A percentile compares a stretch with the other conserved stretches of the same genome.
These are phyloP conservation scores for Pseudochaenichthys georgianus DNA, from an alignment of 2,797 vertebrate genomes.

Conservation along the genomic window DNA sequence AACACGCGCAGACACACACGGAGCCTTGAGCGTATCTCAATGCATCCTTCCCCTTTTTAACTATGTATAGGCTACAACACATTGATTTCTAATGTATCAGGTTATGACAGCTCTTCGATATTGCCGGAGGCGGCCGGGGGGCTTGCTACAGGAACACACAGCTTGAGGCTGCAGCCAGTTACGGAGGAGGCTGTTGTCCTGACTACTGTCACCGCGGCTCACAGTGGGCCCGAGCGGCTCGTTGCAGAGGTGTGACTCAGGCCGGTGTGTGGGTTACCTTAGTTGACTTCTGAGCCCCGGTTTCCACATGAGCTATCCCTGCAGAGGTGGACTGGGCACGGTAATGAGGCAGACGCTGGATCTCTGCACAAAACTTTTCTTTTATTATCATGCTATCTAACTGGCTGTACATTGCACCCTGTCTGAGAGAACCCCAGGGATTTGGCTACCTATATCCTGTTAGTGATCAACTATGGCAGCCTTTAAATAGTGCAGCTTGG, in stretches of 20 bases:
- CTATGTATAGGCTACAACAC: conserved; percentile 71
- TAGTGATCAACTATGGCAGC: conserved; percentile 59
- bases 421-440: conserved; percentile 40
- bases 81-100: conserved; percentile 80
- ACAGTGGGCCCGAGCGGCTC: conserved; percentile 45
- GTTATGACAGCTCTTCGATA: conserved; percentile 80
- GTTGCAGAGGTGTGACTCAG: conserved; percentile 61
- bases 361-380: conserved; percentile 47
- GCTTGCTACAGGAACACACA: conserved; percentile 46
- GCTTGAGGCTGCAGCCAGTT: conserved; percentile 61
- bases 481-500: conserved; percentile 57
- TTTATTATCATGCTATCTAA: conserved; percentile 24
- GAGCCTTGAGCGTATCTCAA: conserved; percentile 57
- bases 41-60: conserved; percentile 68
- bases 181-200: conserved; percentile 75
- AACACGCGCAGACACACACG: conserved; percentile 3
- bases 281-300: conserved; percentile 61
- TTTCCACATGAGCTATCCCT: conserved; percentile 61
- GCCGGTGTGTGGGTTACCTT: conserved; percentile 65
- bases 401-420: neutral
- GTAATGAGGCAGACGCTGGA: conserved; percentile 70
- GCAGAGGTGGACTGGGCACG: conserved; percentile 65
- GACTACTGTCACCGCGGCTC: conserved; percentile 73
- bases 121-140: conserved; percentile 62
- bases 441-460: conserved; percentile 35